Conservation (phyloP, 2,797 vertebrate species). For the Acrocephalus scirpaceus region DNA sequence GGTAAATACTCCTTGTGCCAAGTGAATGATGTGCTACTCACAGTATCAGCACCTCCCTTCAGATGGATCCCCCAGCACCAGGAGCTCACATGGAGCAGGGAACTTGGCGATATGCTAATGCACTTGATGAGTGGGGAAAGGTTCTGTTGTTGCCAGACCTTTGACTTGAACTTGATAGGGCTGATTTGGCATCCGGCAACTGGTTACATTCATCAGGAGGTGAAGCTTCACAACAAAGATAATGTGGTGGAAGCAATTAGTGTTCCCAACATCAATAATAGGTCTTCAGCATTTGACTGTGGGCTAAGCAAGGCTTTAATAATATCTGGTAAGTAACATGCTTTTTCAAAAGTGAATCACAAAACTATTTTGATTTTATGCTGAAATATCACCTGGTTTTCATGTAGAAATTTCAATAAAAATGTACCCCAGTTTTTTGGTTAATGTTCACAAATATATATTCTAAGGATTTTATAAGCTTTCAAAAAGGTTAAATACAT, state of each 20-base stretch:
- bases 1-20: not conserved
- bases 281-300: not conserved
- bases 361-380: not conserved
- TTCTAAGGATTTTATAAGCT: not conserved
- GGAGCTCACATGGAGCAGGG: not conserved
- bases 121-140: not conserved
- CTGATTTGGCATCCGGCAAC: not conserved
- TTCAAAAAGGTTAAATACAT: not conserved
- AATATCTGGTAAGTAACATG: not conserved
- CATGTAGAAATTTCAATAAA: rapidly evolving
- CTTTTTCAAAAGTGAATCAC: not conserved
- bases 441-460: not conserved
- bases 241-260: constrained; percentile 22
- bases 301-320: not conserved
- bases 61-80: not conserved
- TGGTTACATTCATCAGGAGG: not conserved
- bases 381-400: not conserved
- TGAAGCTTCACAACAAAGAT: constrained; percentile 22
- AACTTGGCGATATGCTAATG: not conserved
- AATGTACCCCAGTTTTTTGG: not conserved
- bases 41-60: not conserved
- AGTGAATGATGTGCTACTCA: not conserved
- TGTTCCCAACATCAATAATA: not conserved
- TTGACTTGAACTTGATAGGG: not conserved
- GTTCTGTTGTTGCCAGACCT: constrained; percentile 5